phyloP scores from a whole-genome alignment of 2,888 invertebrate genomes.

The Vesta saturnalis region DNA sequence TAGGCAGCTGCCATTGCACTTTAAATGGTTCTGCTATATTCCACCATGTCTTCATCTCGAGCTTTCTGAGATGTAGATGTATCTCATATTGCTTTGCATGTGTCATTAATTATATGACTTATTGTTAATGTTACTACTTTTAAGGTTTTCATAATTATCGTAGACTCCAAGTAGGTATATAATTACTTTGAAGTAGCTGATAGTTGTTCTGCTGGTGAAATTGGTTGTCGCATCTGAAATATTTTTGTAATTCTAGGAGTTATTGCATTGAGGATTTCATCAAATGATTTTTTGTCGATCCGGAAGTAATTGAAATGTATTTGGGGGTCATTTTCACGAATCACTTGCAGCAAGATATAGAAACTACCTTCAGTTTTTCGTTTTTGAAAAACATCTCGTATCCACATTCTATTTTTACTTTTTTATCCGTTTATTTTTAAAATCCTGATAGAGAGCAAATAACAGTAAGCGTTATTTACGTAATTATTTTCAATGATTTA shows the following conservation, averaged over 20 bases:
- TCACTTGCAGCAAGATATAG: neutral
- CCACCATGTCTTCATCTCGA: no score
- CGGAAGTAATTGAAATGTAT: neutral
- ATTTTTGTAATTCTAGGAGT: neutral
- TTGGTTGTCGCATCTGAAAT: neutral
- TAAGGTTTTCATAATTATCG: neutral
- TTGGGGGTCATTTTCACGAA: neutral
- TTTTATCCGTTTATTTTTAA: neutral
- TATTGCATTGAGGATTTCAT: neutral
- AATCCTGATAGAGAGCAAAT: no score
- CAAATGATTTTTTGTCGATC: neutral
- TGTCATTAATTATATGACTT: neutral
- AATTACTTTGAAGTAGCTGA: neutral
- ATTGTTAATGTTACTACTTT: neutral
- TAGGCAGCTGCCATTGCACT: neutral
- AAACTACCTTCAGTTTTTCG: neutral
- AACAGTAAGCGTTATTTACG: no score
- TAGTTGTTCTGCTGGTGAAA: no score
- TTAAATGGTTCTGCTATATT: neutral
- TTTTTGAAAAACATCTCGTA: no score
- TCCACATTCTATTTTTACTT: constrained; percentile 1
- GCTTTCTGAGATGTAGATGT: neutral
- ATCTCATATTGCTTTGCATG: neutral
- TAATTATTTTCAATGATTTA: no score
- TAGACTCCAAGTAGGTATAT: neutral